Evolutionary conservation across 2,888 invertebrate species (phyloP).

Genomic region (Tanypteryx hageni): DNA sequence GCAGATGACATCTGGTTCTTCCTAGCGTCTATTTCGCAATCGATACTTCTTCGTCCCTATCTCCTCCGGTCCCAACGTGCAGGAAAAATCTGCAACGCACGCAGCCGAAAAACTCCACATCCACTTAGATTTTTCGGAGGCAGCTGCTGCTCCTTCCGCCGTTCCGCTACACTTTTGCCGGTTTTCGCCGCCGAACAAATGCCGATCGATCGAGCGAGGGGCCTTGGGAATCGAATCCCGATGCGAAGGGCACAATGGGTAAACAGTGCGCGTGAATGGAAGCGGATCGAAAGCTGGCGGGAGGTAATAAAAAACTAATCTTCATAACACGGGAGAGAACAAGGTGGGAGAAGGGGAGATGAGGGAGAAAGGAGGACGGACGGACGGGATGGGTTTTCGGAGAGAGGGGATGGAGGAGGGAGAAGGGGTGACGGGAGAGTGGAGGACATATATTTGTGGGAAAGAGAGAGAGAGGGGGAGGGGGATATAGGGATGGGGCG

Average conservation of each 20-base stretch:
- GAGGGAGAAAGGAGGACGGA: background rate
- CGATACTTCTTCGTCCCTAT: background rate
- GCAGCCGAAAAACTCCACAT: background rate
- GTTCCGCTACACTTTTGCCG: background rate
- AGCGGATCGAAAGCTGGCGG: background rate
- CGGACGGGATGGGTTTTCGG: too few species aligned
- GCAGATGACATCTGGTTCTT: too few species aligned
- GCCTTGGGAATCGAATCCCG: slow-evolving; percentile 4
- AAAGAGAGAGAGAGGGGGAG: background rate
- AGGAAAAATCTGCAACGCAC: background rate
- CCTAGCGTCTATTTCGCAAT: background rate
- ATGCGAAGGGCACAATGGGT: background rate
- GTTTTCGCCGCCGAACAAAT: background rate
- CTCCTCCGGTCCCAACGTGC: background rate
- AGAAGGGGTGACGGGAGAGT: background rate
- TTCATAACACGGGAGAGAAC: slow-evolving; percentile 52
- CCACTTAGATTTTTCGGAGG: background rate
- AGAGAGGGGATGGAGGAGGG: too few species aligned
- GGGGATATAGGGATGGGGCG: too few species aligned
- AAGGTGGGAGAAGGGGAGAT: background rate
- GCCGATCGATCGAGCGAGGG: background rate
- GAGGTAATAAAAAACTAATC: slow-evolving; percentile 60
- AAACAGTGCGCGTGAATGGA: background rate
- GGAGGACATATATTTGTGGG: background rate
- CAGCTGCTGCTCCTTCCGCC: background rate